phyloP scores from a whole-genome alignment of 2,888 invertebrate genomes.

The Eurois occulta region DNA sequence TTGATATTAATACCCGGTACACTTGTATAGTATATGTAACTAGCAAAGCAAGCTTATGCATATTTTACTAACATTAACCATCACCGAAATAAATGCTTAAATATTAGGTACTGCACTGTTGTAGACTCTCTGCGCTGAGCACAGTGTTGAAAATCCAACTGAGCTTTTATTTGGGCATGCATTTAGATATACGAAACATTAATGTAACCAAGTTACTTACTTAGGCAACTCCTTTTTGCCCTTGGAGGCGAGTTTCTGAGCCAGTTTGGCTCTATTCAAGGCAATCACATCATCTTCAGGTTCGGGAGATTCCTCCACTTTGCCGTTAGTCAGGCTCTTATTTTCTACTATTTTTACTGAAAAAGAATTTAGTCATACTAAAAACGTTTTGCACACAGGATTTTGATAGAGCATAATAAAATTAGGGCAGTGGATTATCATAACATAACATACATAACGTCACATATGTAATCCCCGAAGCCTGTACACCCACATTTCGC shows the following conservation, averaged over 20 bases:
- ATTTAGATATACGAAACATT: neutral
- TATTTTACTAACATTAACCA: neutral
- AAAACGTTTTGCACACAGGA: neutral
- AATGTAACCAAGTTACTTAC: slow-evolving; percentile 69
- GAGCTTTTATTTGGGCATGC: neutral
- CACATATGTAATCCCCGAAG: too few species aligned
- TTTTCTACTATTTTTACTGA: slow-evolving; percentile 91
- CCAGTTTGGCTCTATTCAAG: slow-evolving; percentile 94
- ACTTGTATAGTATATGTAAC: neutral
- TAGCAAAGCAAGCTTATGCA: neutral
- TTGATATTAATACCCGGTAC: neutral
- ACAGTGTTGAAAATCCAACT: neutral
- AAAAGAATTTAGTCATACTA: slow-evolving; percentile 53
- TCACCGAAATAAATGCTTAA: neutral
- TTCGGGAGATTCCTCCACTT: slow-evolving; percentile 80
- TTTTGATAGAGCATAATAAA: neutral
- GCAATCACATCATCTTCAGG: slow-evolving; percentile 93
- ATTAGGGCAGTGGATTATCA: too few species aligned
- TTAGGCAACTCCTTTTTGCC: slow-evolving; percentile 91
- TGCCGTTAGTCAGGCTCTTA: slow-evolving; percentile 85
- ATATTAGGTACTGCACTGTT: too few species aligned
- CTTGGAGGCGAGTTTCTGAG: slow-evolving; percentile 93
- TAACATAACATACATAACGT: too few species aligned
- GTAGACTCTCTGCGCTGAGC: neutral
- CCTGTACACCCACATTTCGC: too few species aligned